A percentile compares a stretch with the other conserved stretches of the same genome.
These are phyloP conservation scores for Babyrousa celebensis DNA, from an alignment of 2,797 vertebrate genomes.

Conservation along the genomic window DNA sequence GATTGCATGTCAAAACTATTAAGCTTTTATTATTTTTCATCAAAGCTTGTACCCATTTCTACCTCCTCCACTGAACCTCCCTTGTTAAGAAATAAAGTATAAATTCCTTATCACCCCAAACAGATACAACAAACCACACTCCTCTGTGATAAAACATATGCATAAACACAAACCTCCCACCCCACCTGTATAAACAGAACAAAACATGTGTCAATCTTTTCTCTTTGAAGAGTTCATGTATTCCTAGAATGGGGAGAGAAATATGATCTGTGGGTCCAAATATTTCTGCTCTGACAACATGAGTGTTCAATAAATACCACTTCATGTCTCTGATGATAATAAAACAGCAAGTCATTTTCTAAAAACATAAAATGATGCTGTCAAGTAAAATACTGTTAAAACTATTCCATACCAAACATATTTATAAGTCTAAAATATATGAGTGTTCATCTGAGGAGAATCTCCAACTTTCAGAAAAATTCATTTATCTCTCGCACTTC, in stretches of 20 bases:
- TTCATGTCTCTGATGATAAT: constrained; percentile 28
- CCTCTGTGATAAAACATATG: not conserved
- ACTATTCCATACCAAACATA: constrained; percentile 49
- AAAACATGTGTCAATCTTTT: not conserved
- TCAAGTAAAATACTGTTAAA: constrained; percentile 73
- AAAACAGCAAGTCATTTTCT: constrained; percentile 59
- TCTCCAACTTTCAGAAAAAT: constrained; percentile 73
- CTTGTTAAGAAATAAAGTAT: not conserved
- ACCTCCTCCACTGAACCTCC: not conserved
- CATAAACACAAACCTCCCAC: not conserved
- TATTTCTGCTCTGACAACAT: not conserved
- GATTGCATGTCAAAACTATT: not conserved
- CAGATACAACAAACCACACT: not conserved
- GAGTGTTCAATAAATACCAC: constrained; percentile 35
- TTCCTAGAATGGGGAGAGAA: not conserved
- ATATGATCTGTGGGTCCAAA: not conserved
- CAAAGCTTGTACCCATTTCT: not conserved
- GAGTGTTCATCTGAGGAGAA: constrained; percentile 69
- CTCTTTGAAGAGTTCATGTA: not conserved
- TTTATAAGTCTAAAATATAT: constrained; percentile 65
- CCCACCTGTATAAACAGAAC: not conserved
- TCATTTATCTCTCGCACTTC: constrained; percentile 35
- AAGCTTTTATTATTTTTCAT: constrained; percentile 52
- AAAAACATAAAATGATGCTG: constrained; percentile 67
- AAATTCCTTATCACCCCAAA: not conserved